These are phyloP conservation scores for Eilema sororculum DNA, from an alignment of 2,888 invertebrate species.

Conservation along the genomic window DNA sequence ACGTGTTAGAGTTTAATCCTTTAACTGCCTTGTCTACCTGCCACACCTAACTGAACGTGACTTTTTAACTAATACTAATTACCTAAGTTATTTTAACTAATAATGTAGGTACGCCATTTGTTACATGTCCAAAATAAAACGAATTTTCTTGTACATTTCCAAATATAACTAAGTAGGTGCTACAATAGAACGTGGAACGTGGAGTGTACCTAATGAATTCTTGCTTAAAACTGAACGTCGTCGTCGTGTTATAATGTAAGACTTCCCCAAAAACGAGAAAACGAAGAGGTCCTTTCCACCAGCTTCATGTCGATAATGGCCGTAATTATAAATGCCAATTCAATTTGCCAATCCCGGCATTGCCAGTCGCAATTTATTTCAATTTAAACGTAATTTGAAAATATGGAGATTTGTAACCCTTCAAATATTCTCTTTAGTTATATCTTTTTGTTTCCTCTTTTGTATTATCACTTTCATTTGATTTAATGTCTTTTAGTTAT, in stretches of 20 bases:
- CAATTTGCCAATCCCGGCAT: conserved; percentile 27
- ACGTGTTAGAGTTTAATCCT: no score
- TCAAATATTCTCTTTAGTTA: not conserved
- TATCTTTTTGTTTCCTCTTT: not conserved
- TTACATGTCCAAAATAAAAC: not conserved
- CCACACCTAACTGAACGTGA: no score
- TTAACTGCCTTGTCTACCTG: no score
- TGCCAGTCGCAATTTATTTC: conserved; percentile 23
- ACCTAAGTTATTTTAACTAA: not conserved
- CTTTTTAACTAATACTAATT: no score
- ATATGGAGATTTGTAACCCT: conserved; percentile 18
- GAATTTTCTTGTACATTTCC: no score
- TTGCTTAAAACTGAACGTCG: conserved; percentile 18
- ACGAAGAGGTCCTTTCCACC: not conserved
- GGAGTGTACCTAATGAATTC: conserved; percentile 27
- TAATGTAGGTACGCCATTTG: not conserved
- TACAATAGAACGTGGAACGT: conserved; percentile 12
- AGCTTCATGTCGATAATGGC: conserved; percentile 24
- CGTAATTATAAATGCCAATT: conserved; percentile 27
- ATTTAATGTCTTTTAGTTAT: not conserved
- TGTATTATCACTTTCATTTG: not conserved
- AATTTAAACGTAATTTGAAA: conserved; percentile 24
- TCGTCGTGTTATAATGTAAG: conserved; percentile 9
- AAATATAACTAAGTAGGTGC: no score
- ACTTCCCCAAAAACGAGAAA: conserved; percentile 20